Base-by-base conservation (phyloP, 2,113 vertebrate genomes). In the Dermatemys mawii region DNA sequence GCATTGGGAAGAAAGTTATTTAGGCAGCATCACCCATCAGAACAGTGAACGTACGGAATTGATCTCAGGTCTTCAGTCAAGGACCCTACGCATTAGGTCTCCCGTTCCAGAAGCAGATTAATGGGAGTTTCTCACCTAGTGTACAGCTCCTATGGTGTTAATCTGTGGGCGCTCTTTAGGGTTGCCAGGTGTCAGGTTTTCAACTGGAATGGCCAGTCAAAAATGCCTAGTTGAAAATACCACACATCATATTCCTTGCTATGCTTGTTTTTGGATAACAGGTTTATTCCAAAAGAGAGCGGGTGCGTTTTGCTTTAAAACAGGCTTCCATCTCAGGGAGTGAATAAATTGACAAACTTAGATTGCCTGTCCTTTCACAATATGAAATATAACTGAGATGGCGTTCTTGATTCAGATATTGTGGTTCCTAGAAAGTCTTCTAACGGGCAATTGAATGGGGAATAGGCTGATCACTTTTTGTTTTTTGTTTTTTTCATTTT, bases 201-300 rank as follows among this genome's bases (percentile, higher is more conserved):
- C 51, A 5, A 53, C 51, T 22, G 51, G 51, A 53, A 53, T 53
- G 21, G 19, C 21, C 21, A 21, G 51, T 53, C 21, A 8, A 53
- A 53, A n/a, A n/a, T n/a, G n/a, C n/a, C n/a, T n/a, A n/a, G n/a
- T n/a, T n/a, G n/a, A n/a, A n/a, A n/a, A n/a, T n/a, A n/a, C n/a
- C n/a, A 22, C 4, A 41, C 17, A 73, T 38, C 6, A 22, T 38
- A 38, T 67, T 67, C 63, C 35, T 38, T 70, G n/a, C 14, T n/a
- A n/a, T 70, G 35, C 83, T 79, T 17, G 70, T 55, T 76, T 60
- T 49, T 38, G 14, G 57, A 63, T 78, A 49, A 38, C 10, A 0
- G 0, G 0, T n/a, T 3, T 48, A 22, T 38, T 9, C 35, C 3
- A 17, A 73, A 73, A 73, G 14, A 38, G 67, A 24, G 67, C 10